A percentile compares a stretch with the other conserved stretches of the same genome.
These are phyloP conservation scores for Branchipolynoe longqiensis DNA, from an alignment of 2,888 invertebrate genomes.

Conservation along the genomic window DNA sequence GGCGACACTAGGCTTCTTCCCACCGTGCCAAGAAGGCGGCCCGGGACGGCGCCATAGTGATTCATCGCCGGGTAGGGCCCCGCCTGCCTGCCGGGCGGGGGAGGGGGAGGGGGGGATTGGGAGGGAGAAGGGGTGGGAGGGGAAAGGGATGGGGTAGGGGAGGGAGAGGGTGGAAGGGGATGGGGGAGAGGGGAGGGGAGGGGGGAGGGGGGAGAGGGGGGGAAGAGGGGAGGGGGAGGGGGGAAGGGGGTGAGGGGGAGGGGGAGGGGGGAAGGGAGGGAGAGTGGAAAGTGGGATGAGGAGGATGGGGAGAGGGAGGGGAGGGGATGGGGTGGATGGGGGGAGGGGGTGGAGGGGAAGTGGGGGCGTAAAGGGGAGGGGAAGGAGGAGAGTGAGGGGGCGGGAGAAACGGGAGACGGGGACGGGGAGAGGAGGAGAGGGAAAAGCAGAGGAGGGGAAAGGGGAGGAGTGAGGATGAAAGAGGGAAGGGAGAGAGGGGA, in stretches of 20 bases:
- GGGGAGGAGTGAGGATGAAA: not conserved
- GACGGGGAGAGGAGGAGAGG: not conserved
- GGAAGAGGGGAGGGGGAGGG: not conserved
- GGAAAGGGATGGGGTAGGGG: not conserved
- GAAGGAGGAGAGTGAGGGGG: too few relatives aligned
- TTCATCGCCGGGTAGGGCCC: not conserved
- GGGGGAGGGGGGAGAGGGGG: not conserved
- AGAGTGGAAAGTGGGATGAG: not conserved
- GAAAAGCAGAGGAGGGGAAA: not conserved
- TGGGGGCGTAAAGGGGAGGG: too few relatives aligned
- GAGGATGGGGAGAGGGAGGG: not conserved
- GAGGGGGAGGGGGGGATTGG: not conserved
- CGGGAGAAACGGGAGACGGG: not conserved
- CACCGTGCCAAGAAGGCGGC: not conserved
- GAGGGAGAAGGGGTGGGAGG: not conserved
- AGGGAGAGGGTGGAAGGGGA: not conserved
- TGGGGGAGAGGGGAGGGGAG: not conserved
- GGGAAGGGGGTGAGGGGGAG: not conserved
- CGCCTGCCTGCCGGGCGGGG: not conserved
- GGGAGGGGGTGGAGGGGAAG: not conserved
- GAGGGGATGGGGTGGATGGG: not conserved
- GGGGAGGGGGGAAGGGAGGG: not conserved
- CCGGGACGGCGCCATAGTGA: slow-evolving; percentile 1
- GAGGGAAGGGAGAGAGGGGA: not conserved
- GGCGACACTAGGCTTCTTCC: not conserved